A percentile compares a stretch with the other conserved stretches of the same genome.
These are phyloP conservation scores for Cenopis cana DNA, from an alignment of 2,888 invertebrate species.

Conservation along the genomic window DNA sequence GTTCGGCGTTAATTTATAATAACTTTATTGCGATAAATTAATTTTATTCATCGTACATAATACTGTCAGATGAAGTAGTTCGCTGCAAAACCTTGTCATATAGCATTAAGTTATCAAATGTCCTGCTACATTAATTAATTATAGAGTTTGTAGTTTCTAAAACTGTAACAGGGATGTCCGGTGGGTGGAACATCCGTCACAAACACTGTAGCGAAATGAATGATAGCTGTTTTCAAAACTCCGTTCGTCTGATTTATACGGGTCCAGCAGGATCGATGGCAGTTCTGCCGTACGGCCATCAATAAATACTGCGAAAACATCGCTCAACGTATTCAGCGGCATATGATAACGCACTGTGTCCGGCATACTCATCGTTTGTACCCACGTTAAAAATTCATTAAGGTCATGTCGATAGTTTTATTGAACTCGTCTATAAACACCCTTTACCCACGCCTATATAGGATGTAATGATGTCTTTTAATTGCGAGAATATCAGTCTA, in stretches of 20 bases:
- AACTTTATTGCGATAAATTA: not conserved
- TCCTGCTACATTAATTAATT: constrained; percentile 23
- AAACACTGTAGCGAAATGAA: constrained; percentile 62
- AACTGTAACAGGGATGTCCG: constrained; percentile 37
- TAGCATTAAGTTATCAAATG: constrained; percentile 12
- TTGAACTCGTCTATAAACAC: constrained; percentile 6
- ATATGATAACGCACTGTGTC: constrained; percentile 45
- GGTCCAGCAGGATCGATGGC: constrained; percentile 68
- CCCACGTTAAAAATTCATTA: constrained; percentile 38
- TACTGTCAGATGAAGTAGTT: constrained; percentile 1
- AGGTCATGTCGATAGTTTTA: constrained; percentile 1
- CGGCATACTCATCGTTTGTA: constrained; percentile 17
- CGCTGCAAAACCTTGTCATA: not conserved
- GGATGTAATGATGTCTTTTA: no score
- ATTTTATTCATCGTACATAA: not conserved
- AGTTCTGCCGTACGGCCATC: constrained; percentile 64
- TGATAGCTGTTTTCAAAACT: constrained; percentile 69
- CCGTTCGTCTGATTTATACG: constrained; percentile 65
- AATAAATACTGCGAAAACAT: constrained; percentile 70
- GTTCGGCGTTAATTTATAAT: not conserved
- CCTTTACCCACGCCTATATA: not conserved
- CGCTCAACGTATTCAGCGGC: constrained; percentile 52
- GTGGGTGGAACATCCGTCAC: constrained; percentile 47
- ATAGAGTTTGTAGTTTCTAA: constrained; percentile 25
- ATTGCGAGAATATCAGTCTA: no score